A percentile compares a stretch with the other conserved stretches of the same genome.
These are phyloP conservation scores for Clivina fossor DNA, from an alignment of 2,888 invertebrate species.

Conservation along the genomic window DNA sequence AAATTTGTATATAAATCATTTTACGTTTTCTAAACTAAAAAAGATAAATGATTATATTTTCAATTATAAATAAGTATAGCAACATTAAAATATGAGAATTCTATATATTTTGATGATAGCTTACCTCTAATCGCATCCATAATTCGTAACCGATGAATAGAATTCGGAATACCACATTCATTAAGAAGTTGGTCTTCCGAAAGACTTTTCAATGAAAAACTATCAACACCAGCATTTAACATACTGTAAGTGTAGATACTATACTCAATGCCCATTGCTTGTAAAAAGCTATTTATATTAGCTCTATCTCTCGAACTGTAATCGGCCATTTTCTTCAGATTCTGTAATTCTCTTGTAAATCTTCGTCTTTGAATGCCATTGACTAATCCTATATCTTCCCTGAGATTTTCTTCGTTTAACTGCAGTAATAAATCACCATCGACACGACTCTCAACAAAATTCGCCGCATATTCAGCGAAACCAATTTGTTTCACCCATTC, in stretches of 20 bases:
- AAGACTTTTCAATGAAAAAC: constrained; percentile 79
- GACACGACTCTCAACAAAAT: constrained; percentile 89
- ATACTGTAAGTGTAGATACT: constrained; percentile 96
- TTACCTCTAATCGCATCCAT: constrained; percentile 80
- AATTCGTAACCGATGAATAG: constrained; percentile 91
- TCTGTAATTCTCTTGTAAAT: constrained; percentile 89
- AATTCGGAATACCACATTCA: constrained; percentile 91
- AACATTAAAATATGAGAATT: too few relatives aligned
- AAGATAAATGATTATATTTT: too few relatives aligned
- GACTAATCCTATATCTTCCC: constrained; percentile 87
- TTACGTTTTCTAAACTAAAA: too few relatives aligned
- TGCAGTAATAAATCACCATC: constrained; percentile 95
- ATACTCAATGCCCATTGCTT: constrained; percentile 83
- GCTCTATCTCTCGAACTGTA: constrained; percentile 92
- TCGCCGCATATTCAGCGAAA: constrained; percentile 78
- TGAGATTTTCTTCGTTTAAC: constrained; percentile 87
- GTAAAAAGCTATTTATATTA: constrained; percentile 85
- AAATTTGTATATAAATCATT: too few relatives aligned
- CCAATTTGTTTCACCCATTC: constrained; percentile 99
- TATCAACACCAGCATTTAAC: constrained; percentile 94
- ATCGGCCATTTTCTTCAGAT: constrained; percentile 93
- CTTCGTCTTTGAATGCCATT: constrained; percentile 93
- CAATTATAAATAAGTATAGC: too few relatives aligned
- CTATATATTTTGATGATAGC: constrained; percentile 24
- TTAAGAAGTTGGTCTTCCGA: constrained; percentile 88